Evolutionary conservation across 2,797 vertebrate genomes (phyloP).

Genomic region (Synaphobranchus kaupii): DNA sequence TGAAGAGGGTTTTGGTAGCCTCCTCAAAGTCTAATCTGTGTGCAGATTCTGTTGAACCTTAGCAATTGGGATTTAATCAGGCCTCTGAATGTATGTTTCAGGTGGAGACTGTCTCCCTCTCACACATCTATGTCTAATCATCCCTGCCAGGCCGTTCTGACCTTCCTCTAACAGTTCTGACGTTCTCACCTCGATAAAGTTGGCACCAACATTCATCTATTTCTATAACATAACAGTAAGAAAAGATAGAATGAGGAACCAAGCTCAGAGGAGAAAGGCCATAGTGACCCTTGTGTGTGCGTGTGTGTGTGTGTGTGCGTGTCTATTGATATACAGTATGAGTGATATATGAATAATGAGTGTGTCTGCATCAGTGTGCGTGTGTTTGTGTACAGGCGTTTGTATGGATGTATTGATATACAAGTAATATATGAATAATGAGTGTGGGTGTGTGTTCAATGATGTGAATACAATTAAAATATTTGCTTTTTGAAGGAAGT

Average conservation of each 20-base stretch:
- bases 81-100: too few species aligned
- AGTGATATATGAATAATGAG: too few species aligned
- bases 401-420: not conserved
- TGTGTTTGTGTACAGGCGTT: too few species aligned
- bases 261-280: constrained; percentile 1
- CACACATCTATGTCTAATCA: not conserved
- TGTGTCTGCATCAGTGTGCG: too few species aligned
- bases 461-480: not conserved
- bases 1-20: too few species aligned
- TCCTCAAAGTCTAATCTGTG: too few species aligned
- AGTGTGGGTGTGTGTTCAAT: not conserved
- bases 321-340: not conserved
- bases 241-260: not conserved
- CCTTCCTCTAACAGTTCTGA: not conserved
- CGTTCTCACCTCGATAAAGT: not conserved
- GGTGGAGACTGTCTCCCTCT: too few species aligned
- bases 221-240: not conserved
- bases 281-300: not conserved
- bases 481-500: not conserved
- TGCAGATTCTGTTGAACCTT: too few species aligned
- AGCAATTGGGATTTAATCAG: too few species aligned
- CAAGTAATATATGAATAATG: not conserved
- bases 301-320: not conserved
- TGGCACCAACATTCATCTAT: not conserved
- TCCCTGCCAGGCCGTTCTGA: not conserved